These are phyloP conservation scores for Epinephelus awoara DNA, from an alignment of 2,797 vertebrate species.

Conservation along the genomic window DNA sequence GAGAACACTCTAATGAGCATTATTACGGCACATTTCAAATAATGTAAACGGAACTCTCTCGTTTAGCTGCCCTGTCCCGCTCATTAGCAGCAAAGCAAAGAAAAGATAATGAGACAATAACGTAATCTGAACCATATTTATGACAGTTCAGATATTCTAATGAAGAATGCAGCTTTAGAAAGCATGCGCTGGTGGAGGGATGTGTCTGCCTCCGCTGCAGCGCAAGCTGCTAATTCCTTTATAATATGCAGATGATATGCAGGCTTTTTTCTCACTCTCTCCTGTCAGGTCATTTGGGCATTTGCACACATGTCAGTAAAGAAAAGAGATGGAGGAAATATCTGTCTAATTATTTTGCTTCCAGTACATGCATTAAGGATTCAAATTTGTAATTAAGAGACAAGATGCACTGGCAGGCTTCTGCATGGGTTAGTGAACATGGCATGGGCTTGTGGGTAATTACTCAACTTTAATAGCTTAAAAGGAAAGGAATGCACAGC, in stretches of 20 bases:
- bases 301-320: slow-evolving; percentile 82
- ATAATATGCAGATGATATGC: slow-evolving; percentile 82
- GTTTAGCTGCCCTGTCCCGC: slow-evolving; percentile 80
- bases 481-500: slow-evolving; percentile 83
- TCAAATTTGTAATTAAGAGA: slow-evolving; percentile 95
- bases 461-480: slow-evolving; percentile 89
- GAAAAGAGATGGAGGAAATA: slow-evolving; percentile 85
- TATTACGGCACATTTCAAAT: slow-evolving; percentile 82
- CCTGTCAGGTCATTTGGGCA: slow-evolving; percentile 76
- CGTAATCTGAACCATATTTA: slow-evolving; percentile 74
- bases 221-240: slow-evolving; percentile 70
- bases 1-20: slow-evolving; percentile 81
- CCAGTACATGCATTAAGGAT: slow-evolving; percentile 90
- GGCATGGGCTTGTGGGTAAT: slow-evolving; percentile 89
- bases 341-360: slow-evolving; percentile 93
- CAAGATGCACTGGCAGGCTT: slow-evolving; percentile 91
- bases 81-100: slow-evolving; percentile 84
- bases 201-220: slow-evolving; percentile 5
- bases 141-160: slow-evolving; percentile 79
- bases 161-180: slow-evolving; percentile 69
- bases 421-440: slow-evolving; percentile 92
- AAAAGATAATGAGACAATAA: slow-evolving; percentile 84
- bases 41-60: slow-evolving; percentile 81
- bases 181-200: slow-evolving; percentile 43
- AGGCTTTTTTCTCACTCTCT: slow-evolving; percentile 37